These are phyloP conservation scores for Pipistrellus pipistrellus DNA, from an alignment of 2,797 vertebrate genomes.

Conservation along the genomic window DNA sequence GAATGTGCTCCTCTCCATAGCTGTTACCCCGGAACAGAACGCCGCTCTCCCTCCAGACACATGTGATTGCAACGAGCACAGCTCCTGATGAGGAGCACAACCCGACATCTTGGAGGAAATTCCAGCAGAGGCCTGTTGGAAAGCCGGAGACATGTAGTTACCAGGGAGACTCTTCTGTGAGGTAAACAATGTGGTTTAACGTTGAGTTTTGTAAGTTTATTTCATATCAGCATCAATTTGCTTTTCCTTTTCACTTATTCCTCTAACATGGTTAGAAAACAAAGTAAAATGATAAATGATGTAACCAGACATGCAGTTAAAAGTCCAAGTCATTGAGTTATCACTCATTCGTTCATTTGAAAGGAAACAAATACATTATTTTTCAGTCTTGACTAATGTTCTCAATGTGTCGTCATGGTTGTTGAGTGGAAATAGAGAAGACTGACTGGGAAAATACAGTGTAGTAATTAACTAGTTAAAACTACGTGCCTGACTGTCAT, in stretches of 20 bases:
- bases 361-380: neutral
- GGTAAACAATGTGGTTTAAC: neutral
- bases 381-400: neutral
- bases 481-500: too few species aligned
- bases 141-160: neutral
- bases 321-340: neutral
- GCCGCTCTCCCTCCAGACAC: neutral
- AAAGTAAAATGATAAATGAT: neutral
- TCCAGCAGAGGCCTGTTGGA: neutral
- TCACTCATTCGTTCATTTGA: neutral
- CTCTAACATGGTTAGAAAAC: neutral
- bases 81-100: constrained; percentile 58
- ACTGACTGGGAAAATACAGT: neutral
- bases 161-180: neutral
- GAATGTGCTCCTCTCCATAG: constrained; percentile 80
- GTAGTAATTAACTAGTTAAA: neutral
- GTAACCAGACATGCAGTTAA: neutral
- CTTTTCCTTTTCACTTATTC: neutral
- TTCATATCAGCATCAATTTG: neutral
- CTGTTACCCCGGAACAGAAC: constrained; percentile 52
- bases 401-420: neutral
- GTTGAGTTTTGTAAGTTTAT: neutral
- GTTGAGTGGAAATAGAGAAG: neutral
- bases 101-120: neutral
- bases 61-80: constrained; percentile 73